Evolutionary conservation across 2,888 invertebrate genomes (phyloP).

Genomic region (Dendrolimus pini): DNA sequence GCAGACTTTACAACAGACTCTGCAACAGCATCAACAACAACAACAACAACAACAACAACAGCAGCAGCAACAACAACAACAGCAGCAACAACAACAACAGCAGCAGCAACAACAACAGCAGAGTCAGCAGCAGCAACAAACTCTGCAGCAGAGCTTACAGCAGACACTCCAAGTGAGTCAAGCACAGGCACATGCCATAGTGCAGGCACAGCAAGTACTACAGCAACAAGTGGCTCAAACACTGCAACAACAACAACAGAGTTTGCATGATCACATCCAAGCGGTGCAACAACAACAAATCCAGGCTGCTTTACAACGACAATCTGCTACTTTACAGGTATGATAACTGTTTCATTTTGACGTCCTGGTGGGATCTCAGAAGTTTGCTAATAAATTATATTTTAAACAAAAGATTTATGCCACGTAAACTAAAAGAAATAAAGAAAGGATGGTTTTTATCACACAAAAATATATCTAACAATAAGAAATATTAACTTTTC

Average conservation of each 20-base stretch:
- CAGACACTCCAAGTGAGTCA: conserved; percentile 61
- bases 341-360: neutral
- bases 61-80: conserved; percentile 32
- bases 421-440: no score
- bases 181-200: conserved; percentile 65
- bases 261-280: conserved; percentile 63
- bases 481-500: no score
- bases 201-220: conserved; percentile 60
- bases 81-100: conserved; percentile 41
- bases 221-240: conserved; percentile 67
- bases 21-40: conserved; percentile 40
- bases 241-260: conserved; percentile 65
- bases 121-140: conserved; percentile 41
- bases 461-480: no score
- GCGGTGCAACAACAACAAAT: conserved; percentile 69
- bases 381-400: no score
- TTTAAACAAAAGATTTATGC: no score
- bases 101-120: conserved; percentile 38
- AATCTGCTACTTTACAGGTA: conserved; percentile 67
- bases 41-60: conserved; percentile 44
- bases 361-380: no score
- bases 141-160: conserved; percentile 53
- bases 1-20: conserved; percentile 27
- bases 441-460: no score
- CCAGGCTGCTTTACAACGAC: conserved; percentile 64